phyloP scores from a whole-genome alignment of 92 coral and sea anemone genomes.

The Siderastrea radians region DNA sequence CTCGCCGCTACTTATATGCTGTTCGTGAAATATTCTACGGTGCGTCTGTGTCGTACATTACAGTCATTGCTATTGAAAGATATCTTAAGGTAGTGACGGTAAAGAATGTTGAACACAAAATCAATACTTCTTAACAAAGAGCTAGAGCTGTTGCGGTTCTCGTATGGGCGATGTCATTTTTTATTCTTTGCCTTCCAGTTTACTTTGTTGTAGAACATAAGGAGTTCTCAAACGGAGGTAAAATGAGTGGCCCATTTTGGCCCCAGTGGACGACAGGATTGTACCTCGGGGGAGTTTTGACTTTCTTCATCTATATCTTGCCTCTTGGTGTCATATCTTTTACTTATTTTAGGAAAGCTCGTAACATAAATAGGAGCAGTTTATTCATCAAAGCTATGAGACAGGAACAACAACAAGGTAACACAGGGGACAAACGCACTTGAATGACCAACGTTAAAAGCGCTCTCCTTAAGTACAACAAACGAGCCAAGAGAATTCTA shows the following conservation, averaged over 20 bases:
- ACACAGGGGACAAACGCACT: neutral
- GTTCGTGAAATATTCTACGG: too few relatives aligned
- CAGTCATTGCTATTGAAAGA: too few relatives aligned
- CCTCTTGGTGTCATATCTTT: conserved; percentile 9
- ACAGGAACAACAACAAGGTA: neutral
- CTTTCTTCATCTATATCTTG: conserved; percentile 15
- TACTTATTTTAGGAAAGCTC: conserved; percentile 28
- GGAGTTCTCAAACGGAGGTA: neutral
- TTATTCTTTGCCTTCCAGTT: conserved; percentile 10
- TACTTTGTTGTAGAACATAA: conserved; percentile 31
- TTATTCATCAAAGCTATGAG: neutral
- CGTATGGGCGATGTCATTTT: conserved; percentile 27
- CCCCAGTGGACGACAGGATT: neutral
- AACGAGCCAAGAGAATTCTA: conserved; percentile 42
- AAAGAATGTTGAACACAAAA: neutral
- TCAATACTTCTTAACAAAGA: neutral
- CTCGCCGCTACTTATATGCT: too few relatives aligned
- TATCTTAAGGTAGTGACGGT: too few relatives aligned
- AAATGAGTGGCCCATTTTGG: conserved; percentile 3
- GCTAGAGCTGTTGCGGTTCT: neutral
- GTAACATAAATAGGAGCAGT: neutral
- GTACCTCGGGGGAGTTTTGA: neutral
- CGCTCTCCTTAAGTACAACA: conserved; percentile 37
- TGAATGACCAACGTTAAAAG: neutral
- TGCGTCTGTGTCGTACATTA: too few relatives aligned